phyloP scores from a whole-genome alignment of 2,113 vertebrate genomes.

The Petrocephalus microphthalmus region DNA sequence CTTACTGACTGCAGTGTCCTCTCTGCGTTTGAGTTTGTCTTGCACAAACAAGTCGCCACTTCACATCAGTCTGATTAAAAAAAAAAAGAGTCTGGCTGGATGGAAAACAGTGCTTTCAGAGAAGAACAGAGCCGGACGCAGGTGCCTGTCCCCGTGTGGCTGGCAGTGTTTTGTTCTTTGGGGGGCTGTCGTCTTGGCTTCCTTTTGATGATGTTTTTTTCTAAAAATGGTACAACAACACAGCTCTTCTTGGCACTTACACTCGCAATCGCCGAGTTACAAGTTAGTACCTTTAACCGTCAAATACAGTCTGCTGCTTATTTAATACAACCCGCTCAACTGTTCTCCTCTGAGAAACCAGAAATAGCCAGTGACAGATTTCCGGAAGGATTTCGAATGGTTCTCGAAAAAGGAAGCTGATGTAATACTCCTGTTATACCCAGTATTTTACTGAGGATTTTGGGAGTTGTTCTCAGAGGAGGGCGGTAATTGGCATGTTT shows the following conservation, averaged over 20 bases:
- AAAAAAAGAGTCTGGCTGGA: neutral
- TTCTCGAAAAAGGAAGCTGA: neutral
- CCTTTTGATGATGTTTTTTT: neutral
- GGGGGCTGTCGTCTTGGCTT: neutral
- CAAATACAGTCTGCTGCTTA: neutral
- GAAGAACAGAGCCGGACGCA: neutral
- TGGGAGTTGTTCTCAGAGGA: neutral
- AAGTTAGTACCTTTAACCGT: neutral
- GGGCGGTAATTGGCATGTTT: neutral
- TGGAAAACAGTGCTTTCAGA: neutral
- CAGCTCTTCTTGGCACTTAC: neutral
- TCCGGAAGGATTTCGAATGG: neutral
- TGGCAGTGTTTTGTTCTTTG: neutral
- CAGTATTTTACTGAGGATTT: constrained; percentile 6
- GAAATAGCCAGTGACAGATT: constrained; percentile 2
- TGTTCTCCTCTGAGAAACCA: neutral
- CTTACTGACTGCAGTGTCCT: neutral
- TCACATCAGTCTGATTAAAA: constrained; percentile 14
- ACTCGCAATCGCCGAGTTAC: neutral
- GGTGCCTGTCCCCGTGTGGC: neutral
- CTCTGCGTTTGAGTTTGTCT: neutral
- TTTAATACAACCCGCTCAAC: neutral
- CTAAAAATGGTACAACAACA: neutral
- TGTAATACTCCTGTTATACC: neutral
- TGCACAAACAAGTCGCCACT: neutral